Conservation (phyloP, 30 jellyfish, hydroid and myxozoan genomes). For the Aurelia sp. region DNA sequence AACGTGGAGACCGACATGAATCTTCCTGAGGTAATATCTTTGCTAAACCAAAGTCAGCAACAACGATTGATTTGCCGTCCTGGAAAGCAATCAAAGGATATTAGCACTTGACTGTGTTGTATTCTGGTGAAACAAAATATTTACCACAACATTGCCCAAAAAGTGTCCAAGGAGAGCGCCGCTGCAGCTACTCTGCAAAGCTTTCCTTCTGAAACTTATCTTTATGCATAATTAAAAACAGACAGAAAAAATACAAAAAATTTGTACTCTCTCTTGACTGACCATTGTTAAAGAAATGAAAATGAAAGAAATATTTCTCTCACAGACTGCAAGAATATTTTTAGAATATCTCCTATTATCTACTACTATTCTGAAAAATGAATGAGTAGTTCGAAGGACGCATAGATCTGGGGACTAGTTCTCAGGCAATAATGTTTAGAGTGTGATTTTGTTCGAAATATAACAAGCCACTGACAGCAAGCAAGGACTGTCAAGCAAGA, state of each 20-base stretch:
- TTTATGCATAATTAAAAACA: background rate
- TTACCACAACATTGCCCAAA: background rate
- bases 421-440: too few relatives aligned
- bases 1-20: constrained; percentile 53
- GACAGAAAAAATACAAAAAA: background rate
- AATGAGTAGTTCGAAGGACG: too few relatives aligned
- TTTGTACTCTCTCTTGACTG: background rate
- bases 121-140: too few relatives aligned
- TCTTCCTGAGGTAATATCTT: constrained; percentile 63
- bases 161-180: background rate
- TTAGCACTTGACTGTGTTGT: too few relatives aligned
- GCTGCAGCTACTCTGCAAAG: too few relatives aligned
- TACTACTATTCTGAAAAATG: too few relatives aligned
- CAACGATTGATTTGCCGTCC: constrained; percentile 74
- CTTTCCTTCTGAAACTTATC: too few relatives aligned
- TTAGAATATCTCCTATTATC: too few relatives aligned
- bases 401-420: too few relatives aligned
- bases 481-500: too few relatives aligned
- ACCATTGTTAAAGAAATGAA: background rate
- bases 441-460: too few relatives aligned
- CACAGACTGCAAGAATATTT: background rate
- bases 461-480: too few relatives aligned
- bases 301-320: background rate
- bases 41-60: constrained; percentile 94
- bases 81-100: background rate